phyloP scores from a whole-genome alignment of 2,888 invertebrate species.

The Drosophila mimica region DNA sequence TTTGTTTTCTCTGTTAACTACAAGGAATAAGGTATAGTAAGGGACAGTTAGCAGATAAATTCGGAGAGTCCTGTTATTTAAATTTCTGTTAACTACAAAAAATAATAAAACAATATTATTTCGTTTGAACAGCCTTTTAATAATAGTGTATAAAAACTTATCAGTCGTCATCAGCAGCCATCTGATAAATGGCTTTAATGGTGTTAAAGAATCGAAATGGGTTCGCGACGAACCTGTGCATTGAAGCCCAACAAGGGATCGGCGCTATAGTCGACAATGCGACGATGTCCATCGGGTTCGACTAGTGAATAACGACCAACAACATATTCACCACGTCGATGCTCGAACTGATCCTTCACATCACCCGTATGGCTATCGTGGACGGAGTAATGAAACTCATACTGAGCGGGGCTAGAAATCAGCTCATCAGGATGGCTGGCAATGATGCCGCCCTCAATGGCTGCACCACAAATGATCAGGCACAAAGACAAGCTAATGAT shows the following conservation, averaged over 20 bases:
- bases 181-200: slow-evolving; percentile 30
- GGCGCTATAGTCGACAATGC: slow-evolving; percentile 84
- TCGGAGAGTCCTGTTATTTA: no score
- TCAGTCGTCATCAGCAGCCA: neutral
- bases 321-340: slow-evolving; percentile 84
- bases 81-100: no score
- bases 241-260: slow-evolving; percentile 84
- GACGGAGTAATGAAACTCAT: slow-evolving; percentile 84
- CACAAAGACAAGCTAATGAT: slow-evolving; percentile 53
- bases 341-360: slow-evolving; percentile 84
- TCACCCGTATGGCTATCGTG: slow-evolving; percentile 85
- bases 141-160: slow-evolving; percentile 3
- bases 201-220: slow-evolving; percentile 48
- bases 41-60: neutral
- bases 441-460: slow-evolving; percentile 63
- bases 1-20: no score
- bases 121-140: slow-evolving; percentile 45
- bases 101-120: neutral
- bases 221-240: slow-evolving; percentile 83
- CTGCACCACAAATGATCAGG: slow-evolving; percentile 53
- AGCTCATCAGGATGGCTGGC: slow-evolving; percentile 71
- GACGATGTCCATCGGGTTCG: slow-evolving; percentile 84
- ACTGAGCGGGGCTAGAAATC: slow-evolving; percentile 81
- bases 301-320: slow-evolving; percentile 84
- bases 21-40: neutral